These are phyloP conservation scores for Hybos culiciformis DNA, from an alignment of 2,888 invertebrate genomes.

Conservation along the genomic window DNA sequence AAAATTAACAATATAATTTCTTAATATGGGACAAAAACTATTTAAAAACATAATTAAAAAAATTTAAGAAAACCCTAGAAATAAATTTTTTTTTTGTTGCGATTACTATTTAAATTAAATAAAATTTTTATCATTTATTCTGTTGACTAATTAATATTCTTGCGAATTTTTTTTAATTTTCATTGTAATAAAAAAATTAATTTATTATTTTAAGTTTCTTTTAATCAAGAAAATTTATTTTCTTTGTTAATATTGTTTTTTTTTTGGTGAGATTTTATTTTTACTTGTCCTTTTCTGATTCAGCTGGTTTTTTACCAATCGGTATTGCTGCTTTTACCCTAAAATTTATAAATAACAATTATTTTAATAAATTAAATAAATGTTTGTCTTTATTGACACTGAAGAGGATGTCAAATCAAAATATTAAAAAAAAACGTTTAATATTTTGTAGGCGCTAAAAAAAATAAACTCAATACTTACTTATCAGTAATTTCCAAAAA, in stretches of 20 bases:
- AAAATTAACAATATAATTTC: too few species aligned
- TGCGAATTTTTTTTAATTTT: too few species aligned
- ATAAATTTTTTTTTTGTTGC: too few species aligned
- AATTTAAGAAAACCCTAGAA: too few species aligned
- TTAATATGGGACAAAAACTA: too few species aligned
- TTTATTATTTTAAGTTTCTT: too few species aligned
- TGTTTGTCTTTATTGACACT: too few species aligned
- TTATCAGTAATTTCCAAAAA: slow-evolving; percentile 78
- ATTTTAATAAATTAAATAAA: neutral
- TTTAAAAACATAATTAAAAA: too few species aligned
- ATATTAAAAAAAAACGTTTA: neutral
- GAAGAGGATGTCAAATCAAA: neutral
- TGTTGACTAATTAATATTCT: too few species aligned
- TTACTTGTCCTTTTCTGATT: slow-evolving; percentile 77
- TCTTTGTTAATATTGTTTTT: neutral
- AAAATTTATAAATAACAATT: slow-evolving; percentile 24
- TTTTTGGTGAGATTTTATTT: slow-evolving; percentile 10
- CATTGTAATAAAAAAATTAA: too few species aligned
- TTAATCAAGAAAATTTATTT: neutral
- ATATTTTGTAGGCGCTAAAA: neutral
- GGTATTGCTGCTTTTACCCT: slow-evolving; percentile 82
- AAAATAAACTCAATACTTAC: slow-evolving; percentile 46
- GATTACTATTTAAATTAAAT: too few species aligned
- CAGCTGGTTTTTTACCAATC: slow-evolving; percentile 66
- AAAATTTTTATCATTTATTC: too few species aligned